These are phyloP conservation scores for Struthidea cinerea DNA, from an alignment of 2,113 vertebrate species.

Conservation along the genomic window DNA sequence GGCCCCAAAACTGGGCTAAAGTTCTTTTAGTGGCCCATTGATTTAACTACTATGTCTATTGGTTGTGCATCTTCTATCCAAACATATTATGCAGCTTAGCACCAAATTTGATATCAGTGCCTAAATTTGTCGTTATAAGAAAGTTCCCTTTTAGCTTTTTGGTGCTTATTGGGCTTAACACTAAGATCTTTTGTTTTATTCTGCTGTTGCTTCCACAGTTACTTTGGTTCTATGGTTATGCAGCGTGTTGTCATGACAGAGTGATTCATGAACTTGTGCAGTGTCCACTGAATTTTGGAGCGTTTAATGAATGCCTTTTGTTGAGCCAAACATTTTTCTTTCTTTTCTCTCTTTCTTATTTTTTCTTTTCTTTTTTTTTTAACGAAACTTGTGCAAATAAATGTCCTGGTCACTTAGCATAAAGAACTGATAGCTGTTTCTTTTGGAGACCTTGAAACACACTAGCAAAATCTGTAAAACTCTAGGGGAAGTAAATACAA, in stretches of 20 bases:
- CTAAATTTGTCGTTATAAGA: neutral
- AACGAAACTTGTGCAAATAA: neutral
- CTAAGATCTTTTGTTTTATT: neutral
- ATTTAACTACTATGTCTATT: neutral
- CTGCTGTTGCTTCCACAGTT: neutral
- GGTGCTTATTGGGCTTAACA: neutral
- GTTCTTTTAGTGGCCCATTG: neutral
- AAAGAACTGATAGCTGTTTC: neutral
- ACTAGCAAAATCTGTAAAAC: neutral
- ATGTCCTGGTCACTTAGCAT: neutral
- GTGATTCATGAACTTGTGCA: neutral
- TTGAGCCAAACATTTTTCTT: neutral
- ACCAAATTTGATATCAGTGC: neutral
- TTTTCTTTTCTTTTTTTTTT: neutral
- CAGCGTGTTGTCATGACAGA: neutral
- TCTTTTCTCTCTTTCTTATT: neutral
- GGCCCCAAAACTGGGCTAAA: neutral
- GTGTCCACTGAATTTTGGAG: neutral
- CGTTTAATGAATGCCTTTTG: neutral
- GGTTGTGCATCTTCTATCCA: neutral
- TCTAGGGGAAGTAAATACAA: neutral
- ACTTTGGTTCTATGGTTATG: neutral
- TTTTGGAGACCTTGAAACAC: neutral
- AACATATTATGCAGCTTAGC: neutral
- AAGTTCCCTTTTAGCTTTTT: neutral